These are phyloP conservation scores for Aethes cnicana DNA, from an alignment of 2,888 invertebrate species.

Conservation along the genomic window DNA sequence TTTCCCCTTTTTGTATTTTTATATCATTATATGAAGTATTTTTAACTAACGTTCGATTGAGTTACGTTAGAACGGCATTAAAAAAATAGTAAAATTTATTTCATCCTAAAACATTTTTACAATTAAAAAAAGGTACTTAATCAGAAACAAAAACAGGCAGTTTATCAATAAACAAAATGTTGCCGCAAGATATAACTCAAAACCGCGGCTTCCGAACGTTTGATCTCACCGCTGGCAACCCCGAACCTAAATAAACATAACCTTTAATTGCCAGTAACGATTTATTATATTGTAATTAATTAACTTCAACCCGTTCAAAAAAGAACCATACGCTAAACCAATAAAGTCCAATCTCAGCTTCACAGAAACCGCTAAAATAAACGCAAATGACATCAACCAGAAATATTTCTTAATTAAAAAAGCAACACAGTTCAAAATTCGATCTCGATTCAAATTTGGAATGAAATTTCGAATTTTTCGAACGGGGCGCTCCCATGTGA, in stretches of 20 bases:
- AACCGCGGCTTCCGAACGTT: conserved; percentile 31
- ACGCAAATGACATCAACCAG: conserved; percentile 10
- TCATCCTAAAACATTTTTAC: too few species aligned
- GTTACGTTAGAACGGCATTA: too few species aligned
- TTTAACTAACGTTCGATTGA: too few species aligned
- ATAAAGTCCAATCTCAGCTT: conserved; percentile 2
- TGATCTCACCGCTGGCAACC: conserved; percentile 31
- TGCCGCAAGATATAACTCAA: conserved; percentile 27
- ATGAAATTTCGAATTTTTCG: conserved; percentile 18
- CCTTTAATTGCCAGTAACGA: conserved; percentile 42
- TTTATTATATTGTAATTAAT: conserved; percentile 36
- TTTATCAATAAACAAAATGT: conserved; percentile 27
- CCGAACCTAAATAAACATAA: conserved; percentile 41
- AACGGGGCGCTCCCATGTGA: conserved; percentile 18
- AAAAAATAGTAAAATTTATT: too few species aligned
- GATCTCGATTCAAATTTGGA: conserved; percentile 15
- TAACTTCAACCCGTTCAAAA: conserved; percentile 2
- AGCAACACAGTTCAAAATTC: conserved; percentile 27
- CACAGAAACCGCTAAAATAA: conserved; percentile 3
- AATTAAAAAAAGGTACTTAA: too few species aligned
- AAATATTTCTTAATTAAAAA: conserved; percentile 28
- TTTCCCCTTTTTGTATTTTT: too few species aligned
- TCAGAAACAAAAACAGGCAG: conserved; percentile 11
- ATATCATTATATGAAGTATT: too few species aligned
- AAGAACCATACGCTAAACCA: conserved; percentile 1